Evolutionary conservation across 2,797 vertebrate genomes (phyloP), one percentile per base, ranked within the genome.

Genomic region (Cuniculus paca): DNA sequence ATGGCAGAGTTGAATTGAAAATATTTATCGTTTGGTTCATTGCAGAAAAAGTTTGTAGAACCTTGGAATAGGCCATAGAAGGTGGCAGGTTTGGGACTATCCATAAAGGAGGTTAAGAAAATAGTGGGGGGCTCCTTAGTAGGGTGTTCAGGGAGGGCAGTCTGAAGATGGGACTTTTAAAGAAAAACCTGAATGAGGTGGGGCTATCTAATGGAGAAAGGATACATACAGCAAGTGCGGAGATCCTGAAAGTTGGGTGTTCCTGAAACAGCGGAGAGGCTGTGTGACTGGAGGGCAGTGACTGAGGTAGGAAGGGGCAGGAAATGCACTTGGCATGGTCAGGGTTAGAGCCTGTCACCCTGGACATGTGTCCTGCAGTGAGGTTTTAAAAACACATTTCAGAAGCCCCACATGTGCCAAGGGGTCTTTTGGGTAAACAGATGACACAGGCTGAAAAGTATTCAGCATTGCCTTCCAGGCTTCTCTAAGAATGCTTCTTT

Each of bases 401-500:
- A 74, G n/a, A 88, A 68, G 28, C 48, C 58, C 20, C 87, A 24
- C 39, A 58, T 72, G 48, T 87, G 0, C 61, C 20, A 52, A 87
- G 36, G 20, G 7, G 3, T 36, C 60, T 87, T 93, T 93, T 65
- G 65, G 10, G 39, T 75, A 56, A 94, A 78, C 24, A 34, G 68
- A 31, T n/a, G 86, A 31, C 78, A 72, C 48, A 91, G 74, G 4
- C 70, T 83, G 42, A 60, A 79, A 56, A 85, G 52, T 34, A 82
- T 4, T 50, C 26, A 28, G 24, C 52, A 0, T n/a, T 88, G 61
- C 90, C 39, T 90, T 82, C 52, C n/a, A 80, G 5, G 7, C 45
- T 83, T 48, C 75, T 89, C 63, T 77, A 60, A 95, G 72, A 78
- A 72, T 12, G 1, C 79, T 92, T 86, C 58, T 89, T 68, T 90